These are phyloP conservation scores for Stenolophus ochropezus DNA, from an alignment of 2,888 invertebrate species.

Conservation along the genomic window DNA sequence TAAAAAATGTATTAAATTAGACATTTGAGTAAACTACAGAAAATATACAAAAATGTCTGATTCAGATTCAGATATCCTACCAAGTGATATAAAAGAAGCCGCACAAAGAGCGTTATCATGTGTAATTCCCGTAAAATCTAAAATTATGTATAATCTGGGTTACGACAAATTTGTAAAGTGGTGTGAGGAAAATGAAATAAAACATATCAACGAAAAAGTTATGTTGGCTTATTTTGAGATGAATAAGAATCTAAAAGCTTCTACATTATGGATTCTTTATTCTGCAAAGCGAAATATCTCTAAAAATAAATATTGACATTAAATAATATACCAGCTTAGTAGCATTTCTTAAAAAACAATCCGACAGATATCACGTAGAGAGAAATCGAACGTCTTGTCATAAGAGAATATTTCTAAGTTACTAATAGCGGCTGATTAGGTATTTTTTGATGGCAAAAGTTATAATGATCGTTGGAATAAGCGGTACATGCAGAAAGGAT, in stretches of 20 bases:
- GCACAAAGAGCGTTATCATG: not conserved
- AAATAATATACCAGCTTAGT: not conserved
- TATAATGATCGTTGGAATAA: too few relatives aligned
- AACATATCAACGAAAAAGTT: conserved; percentile 27
- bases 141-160: not conserved
- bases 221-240: conserved; percentile 1
- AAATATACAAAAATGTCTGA: not conserved
- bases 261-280: too few relatives aligned
- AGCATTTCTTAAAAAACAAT: not conserved
- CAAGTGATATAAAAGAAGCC: not conserved
- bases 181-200: conserved; percentile 21
- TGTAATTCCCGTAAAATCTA: not conserved
- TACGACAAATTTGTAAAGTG: conserved; percentile 47
- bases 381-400: too few relatives aligned
- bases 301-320: not conserved
- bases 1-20: too few relatives aligned
- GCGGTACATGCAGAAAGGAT: too few relatives aligned
- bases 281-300: too few relatives aligned
- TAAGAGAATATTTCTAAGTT: too few relatives aligned
- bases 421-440: too few relatives aligned
- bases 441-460: too few relatives aligned
- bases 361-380: not conserved
- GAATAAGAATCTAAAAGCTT: conserved; percentile 1
- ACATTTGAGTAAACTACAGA: too few relatives aligned
- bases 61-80: not conserved